These are phyloP conservation scores for Pleuronectes platessa DNA, from an alignment of 2,113 vertebrate genomes.

Conservation along the genomic window DNA sequence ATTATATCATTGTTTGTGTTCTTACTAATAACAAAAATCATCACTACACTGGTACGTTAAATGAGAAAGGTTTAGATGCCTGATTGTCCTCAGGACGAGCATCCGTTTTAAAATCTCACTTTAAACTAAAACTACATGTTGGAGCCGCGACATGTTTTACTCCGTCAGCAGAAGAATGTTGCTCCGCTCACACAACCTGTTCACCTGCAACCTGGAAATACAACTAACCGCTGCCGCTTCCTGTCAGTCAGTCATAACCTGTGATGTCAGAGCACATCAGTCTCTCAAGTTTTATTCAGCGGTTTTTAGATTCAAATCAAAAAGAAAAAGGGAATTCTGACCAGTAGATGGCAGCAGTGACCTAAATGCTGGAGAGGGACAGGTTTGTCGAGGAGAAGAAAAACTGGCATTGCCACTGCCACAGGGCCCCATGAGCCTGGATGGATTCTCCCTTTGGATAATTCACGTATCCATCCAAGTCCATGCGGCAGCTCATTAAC, in stretches of 20 bases:
- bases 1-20: background rate
- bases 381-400: background rate
- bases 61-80: conserved; percentile 1
- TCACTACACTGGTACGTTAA: background rate
- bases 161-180: background rate
- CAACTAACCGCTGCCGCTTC: background rate
- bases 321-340: background rate
- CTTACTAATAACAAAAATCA: background rate
- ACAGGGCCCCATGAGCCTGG: background rate
- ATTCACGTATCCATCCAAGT: background rate
- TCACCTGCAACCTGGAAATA: too few relatives aligned
- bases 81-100: background rate
- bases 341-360: conserved; percentile 43
- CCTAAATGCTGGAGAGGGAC: background rate
- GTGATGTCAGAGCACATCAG: background rate
- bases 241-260: background rate
- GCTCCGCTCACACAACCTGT: background rate
- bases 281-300: too few relatives aligned
- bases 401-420: background rate
- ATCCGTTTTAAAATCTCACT: background rate
- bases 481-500: background rate
- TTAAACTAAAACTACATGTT: background rate
- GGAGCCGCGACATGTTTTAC: too few relatives aligned
- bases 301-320: background rate
- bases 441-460: background rate